A percentile compares a stretch with the other conserved stretches of the same genome.
Conservation (phyloP, 1,140 invertebrate genomes). For the Nylanderia fulva region DNA sequence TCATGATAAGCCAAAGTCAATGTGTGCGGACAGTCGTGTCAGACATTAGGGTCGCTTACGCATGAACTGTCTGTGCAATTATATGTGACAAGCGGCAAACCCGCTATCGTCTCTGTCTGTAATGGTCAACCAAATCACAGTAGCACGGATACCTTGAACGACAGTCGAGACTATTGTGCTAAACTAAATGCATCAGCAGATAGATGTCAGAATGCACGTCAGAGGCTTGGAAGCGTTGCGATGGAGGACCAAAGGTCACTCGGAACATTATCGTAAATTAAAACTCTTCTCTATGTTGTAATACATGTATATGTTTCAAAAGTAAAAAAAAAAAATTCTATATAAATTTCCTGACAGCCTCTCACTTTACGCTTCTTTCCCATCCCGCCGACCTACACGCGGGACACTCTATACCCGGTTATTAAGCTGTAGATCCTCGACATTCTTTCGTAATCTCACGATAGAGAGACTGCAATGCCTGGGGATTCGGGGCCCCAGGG, state of each 20-base stretch:
- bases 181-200: conserved; percentile 20
- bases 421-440: conserved; percentile 72
- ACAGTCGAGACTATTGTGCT: conserved; percentile 14
- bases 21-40: conserved; percentile 71
- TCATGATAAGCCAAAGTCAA: conserved; percentile 74
- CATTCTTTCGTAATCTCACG: conserved; percentile 72
- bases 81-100: conserved; percentile 64
- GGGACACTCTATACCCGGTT: conserved; percentile 57
- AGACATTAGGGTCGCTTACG: conserved; percentile 75
- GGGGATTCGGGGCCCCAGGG: conserved; percentile 67
- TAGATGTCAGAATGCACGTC: not conserved
- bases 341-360: not conserved
- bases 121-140: conserved; percentile 63
- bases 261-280: not conserved
- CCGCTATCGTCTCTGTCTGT: conserved; percentile 62
- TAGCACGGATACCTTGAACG: conserved; percentile 35
- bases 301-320: not conserved
- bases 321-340: not conserved
- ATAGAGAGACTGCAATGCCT: conserved; percentile 53
- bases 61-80: conserved; percentile 67
- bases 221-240: not conserved
- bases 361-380: conserved; percentile 7
- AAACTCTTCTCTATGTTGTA: not conserved
- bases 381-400: conserved; percentile 53
- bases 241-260: not conserved